phyloP scores from a whole-genome alignment of 1,140 invertebrate species.

The Drosophila rufa region DNA sequence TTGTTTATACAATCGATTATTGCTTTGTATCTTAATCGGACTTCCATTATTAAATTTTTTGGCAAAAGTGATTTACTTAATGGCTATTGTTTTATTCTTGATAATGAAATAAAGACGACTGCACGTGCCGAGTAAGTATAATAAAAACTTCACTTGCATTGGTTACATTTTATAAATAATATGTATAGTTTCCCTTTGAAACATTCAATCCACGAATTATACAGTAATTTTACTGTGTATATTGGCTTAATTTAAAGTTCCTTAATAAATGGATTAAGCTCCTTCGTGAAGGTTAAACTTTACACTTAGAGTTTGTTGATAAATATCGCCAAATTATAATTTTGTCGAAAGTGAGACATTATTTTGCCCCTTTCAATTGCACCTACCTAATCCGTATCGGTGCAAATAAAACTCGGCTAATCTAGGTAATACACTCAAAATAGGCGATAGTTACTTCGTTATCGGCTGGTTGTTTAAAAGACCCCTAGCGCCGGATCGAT shows the following conservation, averaged over 20 bases:
- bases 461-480: conserved; percentile 62
- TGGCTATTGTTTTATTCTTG: background rate
- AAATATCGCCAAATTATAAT: conserved; percentile 4
- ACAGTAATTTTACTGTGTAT: no score
- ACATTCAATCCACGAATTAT: background rate
- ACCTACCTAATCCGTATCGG: conserved; percentile 68
- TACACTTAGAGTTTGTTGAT: background rate
- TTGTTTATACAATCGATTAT: background rate
- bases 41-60: background rate
- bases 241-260: no score
- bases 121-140: background rate
- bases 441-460: conserved; percentile 35
- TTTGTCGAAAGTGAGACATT: background rate
- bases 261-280: background rate
- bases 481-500: conserved; percentile 52
- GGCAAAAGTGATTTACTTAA: background rate
- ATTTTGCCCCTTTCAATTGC: background rate
- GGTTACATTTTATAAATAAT: background rate
- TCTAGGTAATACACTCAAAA: conserved; percentile 50
- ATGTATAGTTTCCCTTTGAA: background rate
- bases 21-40: background rate
- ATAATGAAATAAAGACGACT: background rate
- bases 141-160: background rate
- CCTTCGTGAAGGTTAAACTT: background rate
- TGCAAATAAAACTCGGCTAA: conserved; percentile 57